phyloP scores from a whole-genome alignment of 2,888 invertebrate species.

The Sipha maydis region DNA sequence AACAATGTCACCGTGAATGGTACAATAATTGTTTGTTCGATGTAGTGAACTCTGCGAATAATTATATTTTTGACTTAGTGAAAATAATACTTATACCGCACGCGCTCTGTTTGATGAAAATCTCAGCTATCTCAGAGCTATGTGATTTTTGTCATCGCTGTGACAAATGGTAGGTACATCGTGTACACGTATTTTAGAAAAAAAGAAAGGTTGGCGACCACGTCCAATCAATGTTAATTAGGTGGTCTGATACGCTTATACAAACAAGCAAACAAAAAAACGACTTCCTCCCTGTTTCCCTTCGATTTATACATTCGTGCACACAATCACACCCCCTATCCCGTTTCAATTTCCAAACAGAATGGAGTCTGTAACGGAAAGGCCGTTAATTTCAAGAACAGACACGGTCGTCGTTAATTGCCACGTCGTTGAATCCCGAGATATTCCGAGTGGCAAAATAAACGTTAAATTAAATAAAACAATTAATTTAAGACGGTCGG shows the following conservation, averaged over 20 bases:
- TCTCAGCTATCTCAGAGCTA: no score
- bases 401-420: constrained; percentile 50
- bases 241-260: not conserved
- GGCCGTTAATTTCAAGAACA: constrained; percentile 55
- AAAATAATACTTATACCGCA: no score
- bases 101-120: no score
- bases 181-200: not conserved
- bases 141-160: not conserved
- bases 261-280: not conserved
- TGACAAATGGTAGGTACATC: not conserved
- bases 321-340: not conserved
- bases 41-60: no score
- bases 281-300: not conserved
- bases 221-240: not conserved
- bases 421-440: constrained; percentile 11
- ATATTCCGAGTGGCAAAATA: constrained; percentile 53
- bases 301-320: not conserved
- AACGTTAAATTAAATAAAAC: constrained; percentile 61
- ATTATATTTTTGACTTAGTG: no score
- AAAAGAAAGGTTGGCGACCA: not conserved
- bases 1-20: no score
- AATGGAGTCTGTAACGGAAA: constrained; percentile 40
- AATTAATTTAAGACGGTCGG: constrained; percentile 64
- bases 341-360: not conserved
- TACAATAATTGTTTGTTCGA: no score